Evolutionary conservation across 2,797 vertebrate species (phyloP), one percentile per base, ranked within the genome.

Genomic region (Gobio occitaniae): DNA sequence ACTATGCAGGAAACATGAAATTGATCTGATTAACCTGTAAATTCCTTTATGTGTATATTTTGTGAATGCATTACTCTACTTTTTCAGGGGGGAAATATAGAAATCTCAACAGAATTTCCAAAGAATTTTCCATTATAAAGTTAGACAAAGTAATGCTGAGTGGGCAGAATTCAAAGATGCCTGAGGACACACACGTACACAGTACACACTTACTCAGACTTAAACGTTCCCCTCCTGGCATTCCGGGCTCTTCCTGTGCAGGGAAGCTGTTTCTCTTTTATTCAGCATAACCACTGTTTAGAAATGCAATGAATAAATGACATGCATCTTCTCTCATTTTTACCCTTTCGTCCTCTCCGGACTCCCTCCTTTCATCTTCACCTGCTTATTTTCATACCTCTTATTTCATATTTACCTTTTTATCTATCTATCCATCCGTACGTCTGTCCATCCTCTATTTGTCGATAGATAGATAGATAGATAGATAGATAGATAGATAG

Each of bases 231-330:
- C 65, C 65, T 70, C 77, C 56, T 54, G 84, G 68, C 29, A 2
- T 63, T 72, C 38, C 9, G 2, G 29, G 66, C 54, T 47, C 29
- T 59, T 84, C 66, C 63, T 63, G 47, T 66, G 15, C 25, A 38
- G 69, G 80, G 11, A 79, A 65, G 21, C 65, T 61, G 56, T 69
- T 72, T 80, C 44, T 65, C 15, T 54, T 74, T 85, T 48, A 80
- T 85, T 80, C 32, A 66, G 77, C 11, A 3, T 65, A 80, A 74
- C 84, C 77, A 50, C 83, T 72, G 2, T 63, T 78, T 29, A 84
- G 83, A 84, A 79, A 71, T 80, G 41, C 66, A 63, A 85, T 80
- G 56, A 74, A 69, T 78, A 78, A 78, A 78, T 84, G 74, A 56
- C 54, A 85, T 85, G 77, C 77, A 80, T 74, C 41, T 85, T 84